Evolutionary conservation across 1,140 invertebrate genomes (phyloP).

Genomic region (Hylaeus anthracinus): DNA sequence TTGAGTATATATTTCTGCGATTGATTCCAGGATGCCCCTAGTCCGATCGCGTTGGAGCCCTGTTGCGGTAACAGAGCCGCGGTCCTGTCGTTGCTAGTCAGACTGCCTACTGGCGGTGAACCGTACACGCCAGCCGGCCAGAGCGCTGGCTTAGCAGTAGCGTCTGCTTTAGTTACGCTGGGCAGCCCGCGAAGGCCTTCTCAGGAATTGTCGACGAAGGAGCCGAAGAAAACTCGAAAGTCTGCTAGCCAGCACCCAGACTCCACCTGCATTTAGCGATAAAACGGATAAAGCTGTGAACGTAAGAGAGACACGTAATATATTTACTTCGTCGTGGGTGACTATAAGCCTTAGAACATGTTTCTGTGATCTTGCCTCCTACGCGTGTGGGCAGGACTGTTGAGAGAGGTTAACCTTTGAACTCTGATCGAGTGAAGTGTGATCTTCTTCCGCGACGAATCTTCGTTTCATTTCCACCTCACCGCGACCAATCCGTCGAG

Average conservation of each 20-base stretch:
- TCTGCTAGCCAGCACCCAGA: constrained; percentile 88
- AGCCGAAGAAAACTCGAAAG: constrained; percentile 84
- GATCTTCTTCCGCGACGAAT: constrained; percentile 12
- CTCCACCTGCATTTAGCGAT: constrained; percentile 78
- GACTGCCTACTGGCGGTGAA: constrained; percentile 90
- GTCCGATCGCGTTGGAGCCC: constrained; percentile 96
- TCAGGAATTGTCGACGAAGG: constrained; percentile 84
- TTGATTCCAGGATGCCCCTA: constrained; percentile 86
- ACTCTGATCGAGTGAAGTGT: constrained; percentile 55
- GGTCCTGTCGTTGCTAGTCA: constrained; percentile 94
- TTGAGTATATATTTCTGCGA: background rate
- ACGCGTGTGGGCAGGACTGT: constrained; percentile 32
- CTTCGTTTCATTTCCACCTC: constrained; percentile 4
- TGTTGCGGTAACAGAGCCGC: constrained; percentile 94
- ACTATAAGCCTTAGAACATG: constrained; percentile 56
- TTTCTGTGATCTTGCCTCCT: constrained; percentile 62
- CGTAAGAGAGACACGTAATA: constrained; percentile 19
- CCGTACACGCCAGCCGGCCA: constrained; percentile 91
- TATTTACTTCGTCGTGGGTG: constrained; percentile 10
- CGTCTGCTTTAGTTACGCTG: constrained; percentile 91
- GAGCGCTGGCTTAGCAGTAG: constrained; percentile 90
- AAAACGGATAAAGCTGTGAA: constrained; percentile 33
- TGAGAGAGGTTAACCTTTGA: constrained; percentile 48
- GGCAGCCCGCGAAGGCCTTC: constrained; percentile 89
- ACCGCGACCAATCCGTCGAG: constrained; percentile 19